Percentiles rank a stretch among this genome's conserved stretches.
These are phyloP conservation scores for Lepeophtheirus nordmannii DNA, from an alignment of 2,888 invertebrate species.

Conservation along the genomic window DNA sequence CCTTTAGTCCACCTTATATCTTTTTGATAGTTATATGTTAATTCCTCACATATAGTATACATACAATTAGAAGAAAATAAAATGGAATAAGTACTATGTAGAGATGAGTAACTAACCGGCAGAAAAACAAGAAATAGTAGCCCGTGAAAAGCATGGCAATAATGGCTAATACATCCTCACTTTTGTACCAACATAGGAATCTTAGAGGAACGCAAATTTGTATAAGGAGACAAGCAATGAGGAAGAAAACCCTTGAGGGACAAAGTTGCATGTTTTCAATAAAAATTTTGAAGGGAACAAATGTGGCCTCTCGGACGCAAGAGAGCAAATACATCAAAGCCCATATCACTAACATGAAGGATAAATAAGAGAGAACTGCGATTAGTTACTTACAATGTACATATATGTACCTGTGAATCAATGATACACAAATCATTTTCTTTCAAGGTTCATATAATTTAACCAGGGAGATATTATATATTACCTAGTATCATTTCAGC, in stretches of 20 bases:
- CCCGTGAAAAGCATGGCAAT: slow-evolving; percentile 88
- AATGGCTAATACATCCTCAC: slow-evolving; percentile 79
- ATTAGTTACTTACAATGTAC: background rate
- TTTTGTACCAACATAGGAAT: slow-evolving; percentile 63
- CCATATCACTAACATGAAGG: slow-evolving; percentile 8
- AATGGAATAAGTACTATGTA: too few relatives aligned
- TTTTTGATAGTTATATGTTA: too few relatives aligned
- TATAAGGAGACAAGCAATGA: slow-evolving; percentile 78
- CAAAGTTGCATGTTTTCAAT: slow-evolving; percentile 52
- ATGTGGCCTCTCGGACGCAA: slow-evolving; percentile 13
- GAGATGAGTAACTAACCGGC: slow-evolving; percentile 64
- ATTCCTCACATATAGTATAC: too few relatives aligned
- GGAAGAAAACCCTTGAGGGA: slow-evolving; percentile 80
- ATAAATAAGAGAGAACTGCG: background rate
- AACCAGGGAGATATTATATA: background rate
- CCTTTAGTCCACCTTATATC: too few relatives aligned
- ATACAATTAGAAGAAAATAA: too few relatives aligned
- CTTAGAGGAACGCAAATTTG: slow-evolving; percentile 67
- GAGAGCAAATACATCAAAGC: background rate
- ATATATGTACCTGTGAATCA: background rate
- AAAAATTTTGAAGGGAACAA: slow-evolving; percentile 29
- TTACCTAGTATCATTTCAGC: slow-evolving; percentile 12
- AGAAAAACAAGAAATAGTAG: slow-evolving; percentile 92
- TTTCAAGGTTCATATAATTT: background rate
- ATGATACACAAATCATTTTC: background rate